Conservation (phyloP, 2,797 vertebrate species). For the Halcyon badia region DNA sequence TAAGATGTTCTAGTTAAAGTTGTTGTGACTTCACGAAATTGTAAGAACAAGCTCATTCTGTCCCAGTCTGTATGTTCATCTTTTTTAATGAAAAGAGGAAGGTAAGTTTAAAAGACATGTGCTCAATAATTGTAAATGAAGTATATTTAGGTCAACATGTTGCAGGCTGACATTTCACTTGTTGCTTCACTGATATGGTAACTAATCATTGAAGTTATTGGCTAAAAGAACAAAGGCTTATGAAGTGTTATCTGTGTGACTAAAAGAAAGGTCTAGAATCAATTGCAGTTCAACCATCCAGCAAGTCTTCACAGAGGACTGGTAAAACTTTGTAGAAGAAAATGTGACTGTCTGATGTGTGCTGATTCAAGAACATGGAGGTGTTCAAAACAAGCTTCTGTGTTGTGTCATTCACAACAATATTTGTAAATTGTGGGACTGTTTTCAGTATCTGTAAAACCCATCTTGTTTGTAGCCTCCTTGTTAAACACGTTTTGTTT, state of each 20-base stretch:
- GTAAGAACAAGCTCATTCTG: not conserved
- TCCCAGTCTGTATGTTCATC: not conserved
- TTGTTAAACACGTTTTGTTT: not conserved
- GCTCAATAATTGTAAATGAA: not conserved
- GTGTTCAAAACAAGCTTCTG: not conserved
- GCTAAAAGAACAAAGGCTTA: not conserved
- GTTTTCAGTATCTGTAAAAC: not conserved
- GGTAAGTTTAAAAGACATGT: not conserved
- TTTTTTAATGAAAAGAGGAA: not conserved
- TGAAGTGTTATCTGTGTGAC: not conserved
- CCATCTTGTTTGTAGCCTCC: not conserved
- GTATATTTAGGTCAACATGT: not conserved
- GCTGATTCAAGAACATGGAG: not conserved
- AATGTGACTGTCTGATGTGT: not conserved
- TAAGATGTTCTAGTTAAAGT: not conserved
- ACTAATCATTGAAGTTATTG: not conserved
- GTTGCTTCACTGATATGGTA: not conserved
- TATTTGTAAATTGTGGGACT: not conserved
- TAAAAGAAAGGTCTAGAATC: not conserved
- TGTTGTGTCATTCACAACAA: not conserved
- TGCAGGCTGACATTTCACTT: constrained; percentile 4
- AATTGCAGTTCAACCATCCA: not conserved
- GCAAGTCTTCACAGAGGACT: not conserved
- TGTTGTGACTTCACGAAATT: not conserved
- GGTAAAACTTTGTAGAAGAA: not conserved